Percentiles rank a stretch among this genome's conserved stretches.
These are phyloP conservation scores for Caenorhabditis afra DNA, from an alignment of 2,888 invertebrate species.

Conservation along the genomic window DNA sequence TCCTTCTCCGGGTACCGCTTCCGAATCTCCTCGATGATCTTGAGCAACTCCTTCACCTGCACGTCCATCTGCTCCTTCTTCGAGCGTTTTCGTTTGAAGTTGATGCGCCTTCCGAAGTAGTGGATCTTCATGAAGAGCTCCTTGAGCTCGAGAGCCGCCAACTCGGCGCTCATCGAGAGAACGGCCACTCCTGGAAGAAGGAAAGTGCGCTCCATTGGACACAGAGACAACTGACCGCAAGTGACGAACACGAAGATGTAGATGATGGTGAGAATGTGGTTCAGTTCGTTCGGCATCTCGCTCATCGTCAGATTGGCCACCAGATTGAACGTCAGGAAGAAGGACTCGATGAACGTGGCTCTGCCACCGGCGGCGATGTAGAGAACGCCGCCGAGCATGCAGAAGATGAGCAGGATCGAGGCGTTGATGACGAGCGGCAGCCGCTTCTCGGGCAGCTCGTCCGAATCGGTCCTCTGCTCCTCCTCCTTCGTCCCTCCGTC, in stretches of 20 bases:
- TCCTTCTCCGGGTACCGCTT: constrained; percentile 78
- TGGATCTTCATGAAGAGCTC: constrained; percentile 78
- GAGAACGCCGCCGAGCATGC: constrained; percentile 78
- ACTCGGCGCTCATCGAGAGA: constrained; percentile 80
- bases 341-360: constrained; percentile 78
- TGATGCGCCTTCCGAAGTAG: constrained; percentile 79
- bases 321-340: constrained; percentile 80
- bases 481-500: constrained; percentile 37
- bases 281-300: constrained; percentile 78
- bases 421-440: constrained; percentile 80
- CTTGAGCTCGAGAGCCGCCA: constrained; percentile 79
- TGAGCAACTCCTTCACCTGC: constrained; percentile 79
- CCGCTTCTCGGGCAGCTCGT: constrained; percentile 65
- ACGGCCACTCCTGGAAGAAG: constrained; percentile 76
- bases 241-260: constrained; percentile 80
- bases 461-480: constrained; percentile 39
- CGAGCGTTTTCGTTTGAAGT: constrained; percentile 74
- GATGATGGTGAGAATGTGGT: constrained; percentile 76
- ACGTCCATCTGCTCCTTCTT: constrained; percentile 76
- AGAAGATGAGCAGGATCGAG: constrained; percentile 80
- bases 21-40: constrained; percentile 79
- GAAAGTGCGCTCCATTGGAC: no score
- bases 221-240: constrained; percentile 69
- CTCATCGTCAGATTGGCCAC: constrained; percentile 81
- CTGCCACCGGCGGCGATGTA: constrained; percentile 78